Percentiles rank a stretch among this genome's conserved stretches.
Evolutionary conservation across 2,797 vertebrate species (phyloP).

Genomic region (Morus bassanus): DNA sequence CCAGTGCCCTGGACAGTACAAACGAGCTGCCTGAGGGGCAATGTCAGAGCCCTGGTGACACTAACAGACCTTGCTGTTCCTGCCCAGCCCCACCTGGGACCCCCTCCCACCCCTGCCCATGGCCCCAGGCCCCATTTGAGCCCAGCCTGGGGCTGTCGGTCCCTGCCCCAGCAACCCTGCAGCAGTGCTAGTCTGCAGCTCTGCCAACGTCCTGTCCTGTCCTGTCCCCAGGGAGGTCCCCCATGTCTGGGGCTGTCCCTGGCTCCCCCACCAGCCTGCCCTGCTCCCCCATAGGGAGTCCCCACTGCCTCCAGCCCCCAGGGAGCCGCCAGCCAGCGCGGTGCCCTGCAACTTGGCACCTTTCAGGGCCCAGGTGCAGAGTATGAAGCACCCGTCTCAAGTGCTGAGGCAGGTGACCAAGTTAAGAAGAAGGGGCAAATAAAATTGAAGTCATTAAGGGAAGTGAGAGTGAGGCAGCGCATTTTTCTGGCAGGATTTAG

Average conservation of each 20-base stretch:
- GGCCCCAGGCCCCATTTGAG: too few species aligned
- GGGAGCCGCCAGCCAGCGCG: fast-evolving
- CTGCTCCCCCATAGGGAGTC: neutral
- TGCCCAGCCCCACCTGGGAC: neutral
- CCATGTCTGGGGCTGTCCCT: too few species aligned
- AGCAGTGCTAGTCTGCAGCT: neutral
- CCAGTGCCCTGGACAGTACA: neutral
- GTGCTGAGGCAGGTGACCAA: fast-evolving
- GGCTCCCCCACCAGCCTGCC: neutral
- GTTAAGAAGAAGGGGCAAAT: neutral
- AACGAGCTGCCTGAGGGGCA: neutral
- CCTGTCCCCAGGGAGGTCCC: neutral
- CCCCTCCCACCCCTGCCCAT: neutral
- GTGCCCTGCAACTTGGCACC: neutral
- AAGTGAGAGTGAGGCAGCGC: neutral
- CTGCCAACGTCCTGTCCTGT: too few species aligned
- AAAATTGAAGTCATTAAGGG: neutral
- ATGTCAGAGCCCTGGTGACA: neutral
- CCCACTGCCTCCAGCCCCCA: fast-evolving
- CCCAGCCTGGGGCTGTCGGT: neutral
- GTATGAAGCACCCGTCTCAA: neutral
- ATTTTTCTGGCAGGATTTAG: neutral
- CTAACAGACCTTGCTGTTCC: neutral
- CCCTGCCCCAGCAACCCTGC: neutral
- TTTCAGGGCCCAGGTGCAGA: neutral